Base-by-base conservation (phyloP, 2,888 invertebrate species). In the Thalpophila matura region DNA sequence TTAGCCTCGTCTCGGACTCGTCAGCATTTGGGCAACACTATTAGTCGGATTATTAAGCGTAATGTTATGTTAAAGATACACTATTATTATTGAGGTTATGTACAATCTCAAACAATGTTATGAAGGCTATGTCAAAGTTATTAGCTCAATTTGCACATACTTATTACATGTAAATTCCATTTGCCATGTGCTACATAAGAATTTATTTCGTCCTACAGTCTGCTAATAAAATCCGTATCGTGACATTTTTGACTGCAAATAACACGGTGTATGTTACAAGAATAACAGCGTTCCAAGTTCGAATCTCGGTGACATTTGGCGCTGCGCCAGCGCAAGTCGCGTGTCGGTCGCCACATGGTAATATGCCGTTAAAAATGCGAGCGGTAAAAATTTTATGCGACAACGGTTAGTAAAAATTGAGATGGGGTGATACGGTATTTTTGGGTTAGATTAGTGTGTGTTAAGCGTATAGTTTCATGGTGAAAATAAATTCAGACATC, bases 261-360 rank as follows among this genome's bases (percentile, higher is more conserved):
- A 81, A 69, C 68, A 66, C 62, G 75, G 80, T 73, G 70, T 78
- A 60, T 47, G 80, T 82, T 83, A 85, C 86, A 78, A 85, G 82
- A 86, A 86, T 86, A 86, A 86, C 86, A 77, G 63, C 60, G 76
- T 66, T 81, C 74, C 85, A 85, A 85, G 84, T 84, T 85, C 83
- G 80, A 68, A 81, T 74, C 42, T 47, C 54, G 78, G 77, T 82
- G 85, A 84, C 83, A 81, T 61, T 77, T 85, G 85, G 85, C 84
- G 3, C 0, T 16, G 26, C 55, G 81, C 85, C 85, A 85, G 73
- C 64, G 53, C 66, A 69, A 35, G 49, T 57, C 71, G 66, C 69
- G 68, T 78, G 65, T 63, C 72, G 64, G 72, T 60, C 22, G 65
- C 58, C 40, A 45, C 66, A 65, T 55, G 46, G 64, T 66, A 63